phyloP scores from a whole-genome alignment of 1,140 invertebrate species.

The Bombus waltoni region DNA sequence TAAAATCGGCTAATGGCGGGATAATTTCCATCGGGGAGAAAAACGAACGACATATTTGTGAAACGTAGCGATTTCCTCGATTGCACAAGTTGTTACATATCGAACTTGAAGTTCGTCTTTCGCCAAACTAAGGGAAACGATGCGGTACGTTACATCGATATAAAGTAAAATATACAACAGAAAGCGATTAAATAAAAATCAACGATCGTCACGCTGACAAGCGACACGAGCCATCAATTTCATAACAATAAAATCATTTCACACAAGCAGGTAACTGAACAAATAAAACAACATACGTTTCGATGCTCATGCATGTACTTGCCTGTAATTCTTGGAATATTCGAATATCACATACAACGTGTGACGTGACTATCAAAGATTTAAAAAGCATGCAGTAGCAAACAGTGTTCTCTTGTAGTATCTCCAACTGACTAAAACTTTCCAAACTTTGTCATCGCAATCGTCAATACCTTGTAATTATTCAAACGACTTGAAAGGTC shows the following conservation, averaged over 20 bases:
- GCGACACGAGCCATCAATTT: background rate
- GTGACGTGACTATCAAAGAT: background rate
- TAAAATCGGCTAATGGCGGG: too few relatives aligned
- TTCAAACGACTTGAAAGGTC: too few relatives aligned
- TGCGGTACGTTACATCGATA: background rate
- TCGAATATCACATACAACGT: too few relatives aligned
- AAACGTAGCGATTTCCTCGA: background rate
- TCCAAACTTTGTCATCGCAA: background rate
- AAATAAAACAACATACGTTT: background rate
- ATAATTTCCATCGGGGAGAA: background rate
- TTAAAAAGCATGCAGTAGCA: background rate
- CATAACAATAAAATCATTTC: background rate
- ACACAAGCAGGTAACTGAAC: background rate
- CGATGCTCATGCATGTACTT: conserved; percentile 38
- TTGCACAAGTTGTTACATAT: background rate
- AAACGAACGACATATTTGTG: background rate
- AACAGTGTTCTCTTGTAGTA: background rate
- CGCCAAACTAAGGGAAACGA: background rate
- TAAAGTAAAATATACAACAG: background rate
- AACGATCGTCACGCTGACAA: background rate
- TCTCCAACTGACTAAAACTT: background rate
- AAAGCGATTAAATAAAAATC: too few relatives aligned
- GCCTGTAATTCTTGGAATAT: background rate
- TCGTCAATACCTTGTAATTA: background rate
- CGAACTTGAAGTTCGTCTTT: background rate